Conservation (phyloP, 2,113 vertebrate species). For the Thunnus maccoyii region DNA sequence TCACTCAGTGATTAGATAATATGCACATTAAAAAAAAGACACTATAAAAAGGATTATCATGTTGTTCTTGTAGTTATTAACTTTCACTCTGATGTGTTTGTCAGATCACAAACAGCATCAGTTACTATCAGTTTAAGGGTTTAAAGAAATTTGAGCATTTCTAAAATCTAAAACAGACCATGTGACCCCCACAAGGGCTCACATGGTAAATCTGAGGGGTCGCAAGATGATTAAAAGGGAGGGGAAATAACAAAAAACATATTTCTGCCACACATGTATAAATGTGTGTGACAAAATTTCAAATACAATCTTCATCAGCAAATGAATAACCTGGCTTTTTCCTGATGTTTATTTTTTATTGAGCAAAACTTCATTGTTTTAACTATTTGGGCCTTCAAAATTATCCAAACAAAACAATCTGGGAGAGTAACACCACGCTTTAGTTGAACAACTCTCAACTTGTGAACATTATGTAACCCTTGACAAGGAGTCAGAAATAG, state of each 20-base stretch:
- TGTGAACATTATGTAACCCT: background rate
- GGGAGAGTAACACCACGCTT: background rate
- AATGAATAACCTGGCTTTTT: background rate
- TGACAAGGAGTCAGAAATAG: background rate
- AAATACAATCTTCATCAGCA: background rate
- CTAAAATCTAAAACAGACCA: too few species aligned
- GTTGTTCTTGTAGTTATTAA: background rate
- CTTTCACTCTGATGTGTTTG: background rate
- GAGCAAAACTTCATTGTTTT: background rate
- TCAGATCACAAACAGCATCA: background rate
- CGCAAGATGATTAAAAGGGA: too few species aligned
- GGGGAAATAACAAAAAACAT: too few species aligned
- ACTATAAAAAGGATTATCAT: background rate
- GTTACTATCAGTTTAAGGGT: background rate
- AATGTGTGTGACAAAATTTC: background rate
- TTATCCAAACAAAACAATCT: background rate
- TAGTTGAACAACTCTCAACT: too few species aligned
- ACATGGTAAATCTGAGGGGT: too few species aligned
- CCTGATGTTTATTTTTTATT: background rate
- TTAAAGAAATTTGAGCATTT: background rate
- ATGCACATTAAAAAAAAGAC: background rate
- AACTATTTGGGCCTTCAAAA: background rate
- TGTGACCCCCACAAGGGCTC: too few species aligned
- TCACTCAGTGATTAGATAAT: slow-evolving; percentile 17
- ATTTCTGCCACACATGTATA: background rate